Base-by-base conservation (phyloP, 2,888 invertebrate genomes). In the Eudemis profundana region DNA sequence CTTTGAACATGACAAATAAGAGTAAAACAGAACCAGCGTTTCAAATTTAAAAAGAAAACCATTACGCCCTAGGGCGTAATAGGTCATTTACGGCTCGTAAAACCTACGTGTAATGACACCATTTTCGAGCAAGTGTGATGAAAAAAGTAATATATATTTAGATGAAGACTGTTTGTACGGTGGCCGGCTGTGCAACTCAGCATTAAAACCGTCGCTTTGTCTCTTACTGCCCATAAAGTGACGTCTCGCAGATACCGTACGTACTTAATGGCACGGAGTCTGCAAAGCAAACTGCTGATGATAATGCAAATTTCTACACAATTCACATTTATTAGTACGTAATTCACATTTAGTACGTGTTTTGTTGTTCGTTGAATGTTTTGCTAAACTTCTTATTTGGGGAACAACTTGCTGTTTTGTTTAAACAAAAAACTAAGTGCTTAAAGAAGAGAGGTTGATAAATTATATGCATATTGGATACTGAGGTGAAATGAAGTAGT, bases 231-330 rank as follows among this genome's bases (percentile, higher is more conserved):
- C 79, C 78, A 82, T 88, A 87, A 89, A 89, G 78, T 83, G 81
- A 81, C 80, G 80, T 83, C 86, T 86, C 69, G 78, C 73, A 87
- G 87, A 88, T 88, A 84, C 82, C 80, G 86, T 81, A 69, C 46
- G 51, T 50, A 59, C 59, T 44, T 70, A 69, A 74, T 71, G 73
- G 69, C 69, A 69, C 70, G 64, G 64, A 61, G 68, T 59, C 69
- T 67, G 67, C 71, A 70, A 62, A 65, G 61, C 66, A 70, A 70
- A 72, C 71, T 70, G 71, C 68, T 67, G 44, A 63, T 59, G 68
- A 44, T 70, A 67, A 68, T 68, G 67, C 68, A 62, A 70, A 60
- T 65, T 60, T 59, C 59, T 51, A 53, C 59, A 59, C 46, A 51
- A 60, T 51, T 40, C 60, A 53, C 65, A 53, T 65, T 65, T 51